Conservation (phyloP, 2,113 vertebrate genomes). For the Dasypus novemcinctus region DNA sequence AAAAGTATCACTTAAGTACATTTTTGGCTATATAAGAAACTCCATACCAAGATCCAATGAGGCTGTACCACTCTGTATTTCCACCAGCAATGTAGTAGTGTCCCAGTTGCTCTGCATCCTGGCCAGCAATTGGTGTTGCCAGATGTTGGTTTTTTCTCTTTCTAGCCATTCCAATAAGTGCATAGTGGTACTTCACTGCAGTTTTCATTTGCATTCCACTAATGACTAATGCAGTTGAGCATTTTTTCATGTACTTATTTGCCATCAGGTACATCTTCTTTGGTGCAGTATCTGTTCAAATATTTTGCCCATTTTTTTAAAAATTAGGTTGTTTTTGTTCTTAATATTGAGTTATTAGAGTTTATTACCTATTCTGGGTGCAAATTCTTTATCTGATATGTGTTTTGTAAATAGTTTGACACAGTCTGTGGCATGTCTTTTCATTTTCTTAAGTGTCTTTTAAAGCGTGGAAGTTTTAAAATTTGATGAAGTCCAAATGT, state of each 20-base stretch:
- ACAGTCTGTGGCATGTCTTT: not conserved
- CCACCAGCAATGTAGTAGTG: not conserved
- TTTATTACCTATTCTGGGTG: not conserved
- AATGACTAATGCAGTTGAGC: not conserved
- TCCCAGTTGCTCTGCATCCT: not conserved
- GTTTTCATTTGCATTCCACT: not conserved
- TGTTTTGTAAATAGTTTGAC: slow-evolving; percentile 4
- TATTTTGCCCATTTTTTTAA: not conserved
- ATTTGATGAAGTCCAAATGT: not conserved
- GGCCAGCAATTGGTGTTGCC: not conserved
- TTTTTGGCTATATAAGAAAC: slow-evolving; percentile 30
- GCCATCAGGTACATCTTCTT: not conserved
- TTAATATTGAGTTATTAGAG: not conserved
- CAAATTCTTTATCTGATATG: not conserved
- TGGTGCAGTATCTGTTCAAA: not conserved
- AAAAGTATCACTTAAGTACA: not conserved
- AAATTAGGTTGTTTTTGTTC: not conserved
- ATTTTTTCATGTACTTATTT: not conserved
- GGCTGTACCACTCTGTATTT: not conserved
- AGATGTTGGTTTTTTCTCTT: not conserved
- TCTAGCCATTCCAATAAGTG: not conserved
- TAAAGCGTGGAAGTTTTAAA: not conserved
- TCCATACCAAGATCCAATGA: not conserved
- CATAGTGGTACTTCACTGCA: not conserved
- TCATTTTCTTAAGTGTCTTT: not conserved